Conservation (phyloP, 2,113 vertebrate species). For the Onychostruthus taczanowskii region DNA sequence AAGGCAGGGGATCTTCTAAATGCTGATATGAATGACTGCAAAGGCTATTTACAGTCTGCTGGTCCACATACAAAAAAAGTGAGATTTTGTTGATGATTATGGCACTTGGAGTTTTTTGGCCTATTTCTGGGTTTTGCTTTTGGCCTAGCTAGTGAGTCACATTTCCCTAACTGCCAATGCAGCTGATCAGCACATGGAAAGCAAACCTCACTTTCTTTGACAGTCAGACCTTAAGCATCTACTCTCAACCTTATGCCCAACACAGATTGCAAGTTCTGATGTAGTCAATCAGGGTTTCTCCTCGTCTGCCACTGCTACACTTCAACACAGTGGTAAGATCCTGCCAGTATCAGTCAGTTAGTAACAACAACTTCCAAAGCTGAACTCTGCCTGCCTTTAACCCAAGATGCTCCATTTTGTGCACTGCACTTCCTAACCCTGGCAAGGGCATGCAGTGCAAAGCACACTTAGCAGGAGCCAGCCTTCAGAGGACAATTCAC, state of each 20-base stretch:
- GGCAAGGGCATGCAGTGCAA: background rate
- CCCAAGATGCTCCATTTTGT: background rate
- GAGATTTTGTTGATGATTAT: background rate
- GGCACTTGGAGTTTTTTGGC: background rate
- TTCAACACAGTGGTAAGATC: background rate
- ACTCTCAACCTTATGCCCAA: background rate
- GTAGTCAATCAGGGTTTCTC: background rate
- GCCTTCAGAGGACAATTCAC: background rate
- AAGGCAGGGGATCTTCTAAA: background rate
- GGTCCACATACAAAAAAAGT: background rate
- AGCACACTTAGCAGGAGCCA: background rate
- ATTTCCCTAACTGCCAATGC: background rate
- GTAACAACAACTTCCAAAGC: background rate
- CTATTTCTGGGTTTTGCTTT: background rate
- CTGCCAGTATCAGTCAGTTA: background rate
- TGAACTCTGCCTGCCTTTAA: background rate
- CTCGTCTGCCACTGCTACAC: background rate
- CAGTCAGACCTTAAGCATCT: background rate
- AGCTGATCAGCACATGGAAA: background rate
- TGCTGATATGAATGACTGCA: background rate
- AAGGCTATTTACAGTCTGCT: background rate
- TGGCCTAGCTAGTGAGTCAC: background rate
- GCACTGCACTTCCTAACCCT: background rate
- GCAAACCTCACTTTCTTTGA: background rate
- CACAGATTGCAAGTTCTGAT: background rate